Evolutionary conservation across 2,113 vertebrate species (phyloP), one percentile per base, ranked within the genome.

Genomic region (Diglossa brunneiventris): DNA sequence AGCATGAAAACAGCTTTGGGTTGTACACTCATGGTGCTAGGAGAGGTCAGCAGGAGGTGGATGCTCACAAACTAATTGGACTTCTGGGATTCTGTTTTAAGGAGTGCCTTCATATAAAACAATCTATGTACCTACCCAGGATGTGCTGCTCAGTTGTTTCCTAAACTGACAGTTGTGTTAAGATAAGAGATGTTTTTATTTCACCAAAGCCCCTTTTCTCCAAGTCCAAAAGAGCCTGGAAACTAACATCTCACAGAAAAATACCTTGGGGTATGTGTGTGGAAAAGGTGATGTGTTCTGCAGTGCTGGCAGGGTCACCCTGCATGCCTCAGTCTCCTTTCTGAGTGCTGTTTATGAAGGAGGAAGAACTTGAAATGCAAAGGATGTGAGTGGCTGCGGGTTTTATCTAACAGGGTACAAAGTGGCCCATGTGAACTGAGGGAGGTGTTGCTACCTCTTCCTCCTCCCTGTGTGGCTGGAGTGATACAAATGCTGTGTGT

Each of bases 161-260:
- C 64, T 90, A 86, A 91, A 88, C 94, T 92, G 94, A 75, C 79
- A 91, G 79, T 92, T 95, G 35, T 90, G 95, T 91, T 62, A 94
- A 95, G 89, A 87, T 92, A 84, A 95, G 74, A 94, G 87, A 80
- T 86, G 70, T 78, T 93, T 92, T 86, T 81, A 55, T 95, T 97
- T 95, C 76, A 61, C 56, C 24, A 37, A 91, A 92, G 44, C 39
- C 30, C 68, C 90, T 91, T 52, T 93, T 55, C 47, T 81, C 72
- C 9, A 16, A 76, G 68, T 79, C 81, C 50, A 83, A 93, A 95
- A 72, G 62, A 92, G 24, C 89, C 50, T 89, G 56, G 61, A 90
- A 95, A 83, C 33, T 61, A 49, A 49, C 85, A 86, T 52, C 75
- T 88, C 64, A 20, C 5, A 2, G 61, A 73, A 87, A 66, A 90